These are phyloP conservation scores for Ichneumoninae sp. DNA, from an alignment of 2,888 invertebrate genomes.

Conservation along the genomic window DNA sequence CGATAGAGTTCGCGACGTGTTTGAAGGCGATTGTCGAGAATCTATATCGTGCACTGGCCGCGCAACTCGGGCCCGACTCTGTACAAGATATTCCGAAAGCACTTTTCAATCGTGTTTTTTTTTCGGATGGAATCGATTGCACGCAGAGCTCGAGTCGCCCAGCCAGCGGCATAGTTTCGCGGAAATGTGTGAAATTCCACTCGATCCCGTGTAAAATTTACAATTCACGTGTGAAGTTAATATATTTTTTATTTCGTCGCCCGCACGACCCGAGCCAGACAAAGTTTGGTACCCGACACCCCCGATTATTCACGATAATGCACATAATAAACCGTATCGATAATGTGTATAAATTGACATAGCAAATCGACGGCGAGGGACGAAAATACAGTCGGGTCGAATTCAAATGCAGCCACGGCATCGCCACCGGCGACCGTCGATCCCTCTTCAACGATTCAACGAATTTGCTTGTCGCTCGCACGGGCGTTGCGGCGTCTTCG, in stretches of 20 bases:
- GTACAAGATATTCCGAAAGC: background rate
- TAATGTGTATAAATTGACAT: slow-evolving; percentile 8
- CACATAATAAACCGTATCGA: slow-evolving; percentile 24
- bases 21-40: slow-evolving; percentile 30
- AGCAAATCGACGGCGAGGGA: slow-evolving; percentile 26
- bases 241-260: background rate
- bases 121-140: background rate
- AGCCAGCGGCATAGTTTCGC: background rate
- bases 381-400: background rate
- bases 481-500: background rate
- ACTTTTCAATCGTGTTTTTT: background rate
- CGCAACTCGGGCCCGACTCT: background rate
- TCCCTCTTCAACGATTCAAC: background rate
- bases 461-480: background rate
- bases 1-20: slow-evolving; percentile 25
- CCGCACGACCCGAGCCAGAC: background rate
- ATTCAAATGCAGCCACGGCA: background rate
- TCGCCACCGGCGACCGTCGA: background rate
- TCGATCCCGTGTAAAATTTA: background rate
- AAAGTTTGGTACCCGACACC: slow-evolving; percentile 55
- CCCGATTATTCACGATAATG: slow-evolving; percentile 13
- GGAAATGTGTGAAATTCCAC: slow-evolving; percentile 19
- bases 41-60: background rate
- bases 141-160: background rate
- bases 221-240: slow-evolving; percentile 17